Base-by-base conservation (phyloP, 2,888 invertebrate species). In the Agrotis ipsilon region DNA sequence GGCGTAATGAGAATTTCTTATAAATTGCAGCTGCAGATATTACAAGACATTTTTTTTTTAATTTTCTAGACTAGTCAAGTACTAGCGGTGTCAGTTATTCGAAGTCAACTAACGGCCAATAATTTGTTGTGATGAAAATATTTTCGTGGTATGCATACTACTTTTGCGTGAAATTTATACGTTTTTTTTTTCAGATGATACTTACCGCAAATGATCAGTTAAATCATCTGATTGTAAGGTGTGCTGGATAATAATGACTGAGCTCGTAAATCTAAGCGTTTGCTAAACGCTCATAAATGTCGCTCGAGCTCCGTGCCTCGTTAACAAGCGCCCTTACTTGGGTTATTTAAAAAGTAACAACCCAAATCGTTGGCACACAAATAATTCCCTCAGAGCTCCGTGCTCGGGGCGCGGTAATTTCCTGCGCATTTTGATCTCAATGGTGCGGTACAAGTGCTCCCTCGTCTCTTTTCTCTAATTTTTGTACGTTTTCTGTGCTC, bases 391-490 rank as follows among this genome's bases (percentile, higher is more conserved):
- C 87, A 87, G 90, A 91, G 84, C 88, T 87, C 82, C 82, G 86
- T 89, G 92, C 94, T 92, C 90, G 88, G 90, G 91, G 94, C 94
- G 88, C 90, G 86, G 94, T 95, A 94, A 96, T 96, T 96, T 96
- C 95, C 94, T 94, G 94, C 94, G 93, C 93, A 94, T 96, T 96
- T 96, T 94, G 95, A 95, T 94, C 94, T 94, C 95, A 96, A 96
- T 96, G 95, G 95, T 91, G 95, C 96, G 94, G 92, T 89, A 94
- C 95, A 95, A 96, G 95, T 95, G 94, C 92, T 92, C 94, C 93
- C 94, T 92, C 93, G 91, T 92, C 92, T 94, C 94, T 93, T 94
- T 94, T 94, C 93, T 94, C 95, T 94, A 94, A 95, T 95, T 96
- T 95, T 95, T 95, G 94, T 95, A 95, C 95, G 95, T 94, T 95